These are phyloP conservation scores for Scylla paramamosain DNA, from an alignment of 1,140 invertebrate species.

Conservation along the genomic window DNA sequence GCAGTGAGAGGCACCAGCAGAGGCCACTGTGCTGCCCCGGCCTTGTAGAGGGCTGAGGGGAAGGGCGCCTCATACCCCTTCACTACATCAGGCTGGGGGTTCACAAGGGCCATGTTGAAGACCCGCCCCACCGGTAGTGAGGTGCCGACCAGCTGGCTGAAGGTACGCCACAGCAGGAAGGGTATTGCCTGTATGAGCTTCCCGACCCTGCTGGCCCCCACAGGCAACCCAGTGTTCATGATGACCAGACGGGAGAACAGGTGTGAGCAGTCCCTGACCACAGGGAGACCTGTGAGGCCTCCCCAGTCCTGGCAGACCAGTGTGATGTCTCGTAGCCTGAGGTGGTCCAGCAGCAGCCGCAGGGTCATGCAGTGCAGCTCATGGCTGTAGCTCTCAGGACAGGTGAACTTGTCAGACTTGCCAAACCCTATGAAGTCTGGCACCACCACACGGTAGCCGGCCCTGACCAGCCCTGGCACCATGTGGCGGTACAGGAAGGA, in stretches of 20 bases:
- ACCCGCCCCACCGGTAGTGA: slow-evolving; percentile 50
- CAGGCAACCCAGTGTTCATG: slow-evolving; percentile 75
- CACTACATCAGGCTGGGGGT: slow-evolving; percentile 38
- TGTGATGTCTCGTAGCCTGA: slow-evolving; percentile 57
- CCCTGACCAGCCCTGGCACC: slow-evolving; percentile 65
- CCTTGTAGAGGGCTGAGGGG: slow-evolving; percentile 54
- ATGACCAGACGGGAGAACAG: slow-evolving; percentile 73
- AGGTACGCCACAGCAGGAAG: slow-evolving; percentile 67
- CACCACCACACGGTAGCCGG: slow-evolving; percentile 74
- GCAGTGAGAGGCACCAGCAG: slow-evolving; percentile 66
- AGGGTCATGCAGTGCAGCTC: slow-evolving; percentile 69
- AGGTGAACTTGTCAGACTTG: slow-evolving; percentile 76
- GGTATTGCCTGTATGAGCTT: slow-evolving; percentile 35
- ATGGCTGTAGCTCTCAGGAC: slow-evolving; percentile 69
- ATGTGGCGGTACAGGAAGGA: slow-evolving; percentile 75
- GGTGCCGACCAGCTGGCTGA: slow-evolving; percentile 55
- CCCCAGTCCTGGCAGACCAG: slow-evolving; percentile 77
- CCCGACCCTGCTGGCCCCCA: slow-evolving; percentile 44
- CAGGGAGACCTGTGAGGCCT: slow-evolving; percentile 62
- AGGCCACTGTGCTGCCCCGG: slow-evolving; percentile 69
- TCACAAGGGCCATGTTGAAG: slow-evolving; percentile 52
- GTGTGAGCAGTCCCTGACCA: slow-evolving; percentile 68
- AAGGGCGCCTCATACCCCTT: slow-evolving; percentile 68
- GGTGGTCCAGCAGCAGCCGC: slow-evolving; percentile 65
- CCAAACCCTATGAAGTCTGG: slow-evolving; percentile 77